Base-by-base conservation (phyloP, 2,797 vertebrate species). In the Diceros bicornis region DNA sequence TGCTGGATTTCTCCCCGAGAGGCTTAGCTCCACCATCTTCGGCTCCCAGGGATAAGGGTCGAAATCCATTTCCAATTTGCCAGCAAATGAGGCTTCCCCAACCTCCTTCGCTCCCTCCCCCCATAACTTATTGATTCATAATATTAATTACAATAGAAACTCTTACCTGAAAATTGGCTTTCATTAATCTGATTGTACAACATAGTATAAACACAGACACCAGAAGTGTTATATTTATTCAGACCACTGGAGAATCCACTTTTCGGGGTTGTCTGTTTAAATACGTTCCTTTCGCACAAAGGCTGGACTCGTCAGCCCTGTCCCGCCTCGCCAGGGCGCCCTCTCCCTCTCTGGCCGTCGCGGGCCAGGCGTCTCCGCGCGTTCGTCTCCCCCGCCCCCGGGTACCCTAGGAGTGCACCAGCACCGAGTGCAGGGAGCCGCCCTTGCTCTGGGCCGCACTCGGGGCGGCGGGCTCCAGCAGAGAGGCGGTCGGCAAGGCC, bases 391-490 rank as follows among this genome's bases (percentile, higher is more conserved):
- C 9, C 47, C 8, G 21, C 62, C 2, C 3, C 64, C 8, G 2
- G 5, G 23, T 6, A 61, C 72, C 66, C 96, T 98, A 99, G 52
- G 99, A 98, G 66, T 99, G 99, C 91, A 99, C 99, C 37, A 99
- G 99, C 84, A 99, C 99, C 23, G 99, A 99, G 98, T 99, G 99
- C 20, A 99, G 98, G 52, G 99, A 97, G 59, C 95, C 69, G 14
- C 95, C 72, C 98, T 99, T 99, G 89, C 99, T 99, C 95, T 99
- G 99, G 7, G 99, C 92, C 16, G 98, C 97, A 55, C 98, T 98
- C 32, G 98, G 84, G 0, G 98, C 87, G 0, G 98, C 93, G 96
- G 99, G 99, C 97, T 99, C 99, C 97, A 99, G 98, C 74, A 99
- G 98, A 1, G 99, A 94, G 2, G 99, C 96, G 4, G 98, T 91